phyloP scores from a whole-genome alignment of 2,888 invertebrate species.

The Tinea semifulvella region DNA sequence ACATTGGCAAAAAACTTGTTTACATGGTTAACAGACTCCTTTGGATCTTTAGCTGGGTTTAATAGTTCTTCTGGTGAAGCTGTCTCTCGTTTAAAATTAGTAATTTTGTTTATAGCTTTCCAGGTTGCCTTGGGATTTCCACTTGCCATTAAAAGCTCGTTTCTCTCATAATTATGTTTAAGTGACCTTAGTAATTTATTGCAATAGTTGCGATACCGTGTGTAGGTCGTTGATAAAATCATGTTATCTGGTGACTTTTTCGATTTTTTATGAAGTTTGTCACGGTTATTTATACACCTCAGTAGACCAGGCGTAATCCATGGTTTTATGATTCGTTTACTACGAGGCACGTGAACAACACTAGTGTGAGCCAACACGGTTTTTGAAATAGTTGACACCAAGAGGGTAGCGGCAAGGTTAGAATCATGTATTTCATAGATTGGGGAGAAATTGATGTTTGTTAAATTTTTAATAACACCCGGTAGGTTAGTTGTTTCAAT shows the following conservation, averaged over 20 bases:
- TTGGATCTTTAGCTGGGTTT: not conserved
- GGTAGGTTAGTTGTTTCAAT: too few relatives aligned
- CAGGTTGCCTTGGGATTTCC: not conserved
- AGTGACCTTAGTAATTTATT: not conserved
- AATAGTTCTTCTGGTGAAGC: not conserved
- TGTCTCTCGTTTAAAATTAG: not conserved
- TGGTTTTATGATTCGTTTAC: not conserved
- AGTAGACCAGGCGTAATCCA: not conserved
- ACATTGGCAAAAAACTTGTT: not conserved
- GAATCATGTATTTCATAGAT: too few relatives aligned
- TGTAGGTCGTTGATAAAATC: not conserved
- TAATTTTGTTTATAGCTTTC: not conserved
- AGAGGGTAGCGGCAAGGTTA: too few relatives aligned
- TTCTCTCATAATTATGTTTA: not conserved
- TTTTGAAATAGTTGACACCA: too few relatives aligned
- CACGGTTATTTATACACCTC: not conserved
- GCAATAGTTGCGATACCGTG: not conserved
- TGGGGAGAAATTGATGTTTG: too few relatives aligned
- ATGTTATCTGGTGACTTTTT: not conserved
- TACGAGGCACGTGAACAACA: too few relatives aligned
- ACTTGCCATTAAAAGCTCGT: not conserved
- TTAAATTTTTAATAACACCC: too few relatives aligned
- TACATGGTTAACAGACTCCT: not conserved
- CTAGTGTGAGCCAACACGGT: too few relatives aligned
- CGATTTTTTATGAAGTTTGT: not conserved